Percentiles rank a stretch among this genome's conserved stretches.
phyloP scores from a whole-genome alignment of 2,797 vertebrate genomes.

The Ciconia nigra region DNA sequence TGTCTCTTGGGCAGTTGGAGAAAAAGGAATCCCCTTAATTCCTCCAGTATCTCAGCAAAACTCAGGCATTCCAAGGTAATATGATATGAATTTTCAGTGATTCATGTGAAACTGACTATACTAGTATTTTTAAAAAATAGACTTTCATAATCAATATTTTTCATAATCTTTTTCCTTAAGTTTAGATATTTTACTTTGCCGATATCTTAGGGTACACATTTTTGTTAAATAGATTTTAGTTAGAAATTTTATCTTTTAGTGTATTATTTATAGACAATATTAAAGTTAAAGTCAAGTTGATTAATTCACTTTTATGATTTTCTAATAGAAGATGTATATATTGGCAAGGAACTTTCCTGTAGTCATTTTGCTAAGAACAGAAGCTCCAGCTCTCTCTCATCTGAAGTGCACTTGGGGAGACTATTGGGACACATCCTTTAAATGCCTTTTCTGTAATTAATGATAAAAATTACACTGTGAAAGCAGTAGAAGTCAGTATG shows the following conservation, averaged over 20 bases:
- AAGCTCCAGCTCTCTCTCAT: background rate
- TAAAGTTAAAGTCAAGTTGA: background rate
- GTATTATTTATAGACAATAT: background rate
- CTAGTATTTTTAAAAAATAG: accelerated
- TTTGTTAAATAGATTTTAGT: background rate
- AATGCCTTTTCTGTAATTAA: background rate
- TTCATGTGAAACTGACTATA: background rate
- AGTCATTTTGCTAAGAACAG: background rate
- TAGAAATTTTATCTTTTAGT: background rate
- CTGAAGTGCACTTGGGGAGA: background rate
- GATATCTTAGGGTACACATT: background rate
- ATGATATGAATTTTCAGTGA: background rate
- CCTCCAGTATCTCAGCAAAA: conserved; percentile 82
- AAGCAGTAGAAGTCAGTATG: background rate
- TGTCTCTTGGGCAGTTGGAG: conserved; percentile 89
- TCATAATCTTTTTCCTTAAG: background rate
- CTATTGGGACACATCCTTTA: background rate
- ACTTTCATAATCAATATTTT: background rate
- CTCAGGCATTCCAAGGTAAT: conserved; percentile 81
- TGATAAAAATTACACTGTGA: background rate
- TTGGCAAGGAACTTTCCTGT: background rate
- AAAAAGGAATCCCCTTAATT: conserved; percentile 84
- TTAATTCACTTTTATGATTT: background rate
- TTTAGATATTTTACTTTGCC: background rate
- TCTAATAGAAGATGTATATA: background rate